phyloP scores from a whole-genome alignment of 1,140 invertebrate species.

The Colletes gigas region DNA sequence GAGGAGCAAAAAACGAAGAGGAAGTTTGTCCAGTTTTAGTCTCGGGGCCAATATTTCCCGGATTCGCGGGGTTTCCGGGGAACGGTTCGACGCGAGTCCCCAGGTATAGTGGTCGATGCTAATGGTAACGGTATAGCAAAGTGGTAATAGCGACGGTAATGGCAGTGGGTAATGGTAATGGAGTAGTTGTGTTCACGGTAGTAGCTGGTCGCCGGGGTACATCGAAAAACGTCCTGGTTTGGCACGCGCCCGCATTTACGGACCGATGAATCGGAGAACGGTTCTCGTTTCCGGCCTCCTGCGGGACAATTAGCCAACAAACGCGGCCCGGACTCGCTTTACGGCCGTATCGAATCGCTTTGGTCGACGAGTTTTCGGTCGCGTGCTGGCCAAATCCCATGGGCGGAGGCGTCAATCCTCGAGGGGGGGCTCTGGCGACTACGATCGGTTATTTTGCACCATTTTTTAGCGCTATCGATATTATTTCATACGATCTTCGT shows the following conservation, averaged over 20 bases:
- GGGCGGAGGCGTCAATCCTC: constrained; percentile 64
- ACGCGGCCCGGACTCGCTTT: background rate
- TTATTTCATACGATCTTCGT: too few relatives aligned
- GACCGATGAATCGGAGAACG: constrained; percentile 24
- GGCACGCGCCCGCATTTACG: constrained; percentile 72
- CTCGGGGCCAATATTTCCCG: too few relatives aligned
- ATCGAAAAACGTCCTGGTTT: constrained; percentile 35
- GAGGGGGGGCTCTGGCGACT: background rate
- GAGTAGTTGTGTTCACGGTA: constrained; percentile 74
- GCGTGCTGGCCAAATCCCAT: constrained; percentile 54
- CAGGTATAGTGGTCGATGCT: constrained; percentile 33
- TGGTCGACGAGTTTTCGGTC: background rate
- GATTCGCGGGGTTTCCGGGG: background rate
- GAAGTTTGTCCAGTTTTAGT: too few relatives aligned
- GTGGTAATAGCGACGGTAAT: constrained; percentile 43
- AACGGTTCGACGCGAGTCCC: background rate
- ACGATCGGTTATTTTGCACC: too few relatives aligned
- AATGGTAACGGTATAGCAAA: constrained; percentile 42
- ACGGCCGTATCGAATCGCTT: background rate
- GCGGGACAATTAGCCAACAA: constrained; percentile 35
- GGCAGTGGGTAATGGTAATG: constrained; percentile 67
- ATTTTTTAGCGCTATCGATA: too few relatives aligned
- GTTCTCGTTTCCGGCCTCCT: constrained; percentile 72
- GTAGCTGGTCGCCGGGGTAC: constrained; percentile 42
- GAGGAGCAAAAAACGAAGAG: too few relatives aligned